Base-by-base conservation (phyloP, 2,797 vertebrate genomes). In the Hylomyscus alleni region DNA sequence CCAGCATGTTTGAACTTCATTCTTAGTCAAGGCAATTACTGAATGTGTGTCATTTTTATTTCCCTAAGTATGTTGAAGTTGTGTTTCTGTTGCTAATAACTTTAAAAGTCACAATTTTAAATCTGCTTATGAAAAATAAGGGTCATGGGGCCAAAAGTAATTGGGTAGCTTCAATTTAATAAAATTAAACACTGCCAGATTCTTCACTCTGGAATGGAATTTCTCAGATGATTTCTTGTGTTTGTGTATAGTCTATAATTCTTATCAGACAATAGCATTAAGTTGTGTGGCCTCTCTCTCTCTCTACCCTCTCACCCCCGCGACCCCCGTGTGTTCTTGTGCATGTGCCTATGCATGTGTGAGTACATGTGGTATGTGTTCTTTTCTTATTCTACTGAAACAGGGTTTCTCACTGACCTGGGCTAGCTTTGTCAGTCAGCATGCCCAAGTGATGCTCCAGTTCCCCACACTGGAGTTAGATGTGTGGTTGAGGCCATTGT, bases 41-140 rank as follows among this genome's bases (percentile, higher is more conserved):
- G 54, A 17, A 26, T 76, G 14, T 77, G 82, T 86, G 60, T 76
- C 88, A 62, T 19, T n/a, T 56, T 62, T 90, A 40, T 83, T 84
- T 90, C 88, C 76, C 91, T 73, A 73, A 77, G n/a, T 26, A 40
- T 29, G 58, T 72, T 91, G 52, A 58, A 84, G 34, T 60, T 80
- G 44, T 69, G 52, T 89, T 94, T 94, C 58, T 82, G n/a, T 62
- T 88, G n/a, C 60, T 90, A 67, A 81, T 3, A 34, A 73, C 85
- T 93, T 94, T 62, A 90, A 90, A 72, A 75, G 29, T 91, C 73
- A 84, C 69, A 60, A 81, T 88, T 84, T 94, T 87, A 95, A 93
- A 90, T 82, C 67, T 95, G 40, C 29, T 50, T 81, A 37, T 54
- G 56, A 92, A 94, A 96, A 97, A 67, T 77, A 60, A 92, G 26